phyloP scores from a whole-genome alignment of 2,113 vertebrate genomes.

The Ceyx margarethae region DNA sequence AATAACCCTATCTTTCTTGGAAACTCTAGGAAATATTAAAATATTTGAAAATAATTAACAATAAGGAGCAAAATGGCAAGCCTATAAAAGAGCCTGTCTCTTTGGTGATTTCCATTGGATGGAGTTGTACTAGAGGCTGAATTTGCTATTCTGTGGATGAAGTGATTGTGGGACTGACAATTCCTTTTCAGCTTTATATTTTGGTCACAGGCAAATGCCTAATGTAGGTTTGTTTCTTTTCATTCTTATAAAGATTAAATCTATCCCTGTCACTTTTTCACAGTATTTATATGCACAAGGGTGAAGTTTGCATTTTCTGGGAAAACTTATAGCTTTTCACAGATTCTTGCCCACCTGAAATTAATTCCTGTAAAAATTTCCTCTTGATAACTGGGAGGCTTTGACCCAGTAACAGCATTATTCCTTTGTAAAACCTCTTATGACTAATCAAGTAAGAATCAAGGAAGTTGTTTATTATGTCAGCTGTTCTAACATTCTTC shows the following conservation, averaged over 20 bases:
- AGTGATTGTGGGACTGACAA: not conserved
- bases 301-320: not conserved
- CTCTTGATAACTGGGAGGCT: not conserved
- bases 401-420: not conserved
- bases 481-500: not conserved
- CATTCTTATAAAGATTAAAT: not conserved
- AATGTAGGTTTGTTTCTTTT: not conserved
- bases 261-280: not conserved
- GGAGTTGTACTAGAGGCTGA: not conserved
- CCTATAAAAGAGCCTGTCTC: not conserved
- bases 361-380: not conserved
- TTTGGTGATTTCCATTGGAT: not conserved
- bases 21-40: not conserved
- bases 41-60: not conserved
- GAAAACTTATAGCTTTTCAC: not conserved
- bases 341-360: not conserved
- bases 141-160: not conserved
- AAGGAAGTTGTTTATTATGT: not conserved
- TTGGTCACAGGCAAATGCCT: not conserved
- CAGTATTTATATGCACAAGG: not conserved
- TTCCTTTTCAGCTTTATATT: not conserved
- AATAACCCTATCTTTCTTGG: not conserved
- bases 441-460: not conserved
- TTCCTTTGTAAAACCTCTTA: not conserved
- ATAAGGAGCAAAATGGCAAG: not conserved